Percentiles rank a stretch among this genome's conserved stretches.
These are phyloP conservation scores for Caenorhabditis afra DNA, from an alignment of 2,888 invertebrate genomes.

Conservation along the genomic window DNA sequence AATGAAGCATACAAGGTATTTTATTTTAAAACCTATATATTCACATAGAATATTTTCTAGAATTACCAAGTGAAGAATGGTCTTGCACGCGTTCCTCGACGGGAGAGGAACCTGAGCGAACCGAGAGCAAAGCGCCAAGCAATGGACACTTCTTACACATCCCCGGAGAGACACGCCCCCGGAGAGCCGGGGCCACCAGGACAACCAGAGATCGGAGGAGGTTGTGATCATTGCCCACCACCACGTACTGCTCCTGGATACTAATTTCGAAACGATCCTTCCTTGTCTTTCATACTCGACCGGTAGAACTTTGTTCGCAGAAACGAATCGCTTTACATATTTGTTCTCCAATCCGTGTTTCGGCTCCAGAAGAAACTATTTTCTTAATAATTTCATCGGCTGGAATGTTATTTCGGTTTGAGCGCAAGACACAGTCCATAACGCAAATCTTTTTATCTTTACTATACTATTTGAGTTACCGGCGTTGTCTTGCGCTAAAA, in stretches of 20 bases:
- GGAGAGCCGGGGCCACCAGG: slow-evolving; percentile 66
- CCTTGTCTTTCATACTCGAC: slow-evolving; percentile 5
- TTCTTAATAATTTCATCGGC: slow-evolving; percentile 33
- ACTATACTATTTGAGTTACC: too few relatives aligned
- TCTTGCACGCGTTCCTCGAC: slow-evolving; percentile 24
- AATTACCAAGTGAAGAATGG: slow-evolving; percentile 30
- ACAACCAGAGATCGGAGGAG: slow-evolving; percentile 61
- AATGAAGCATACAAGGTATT: slow-evolving; percentile 34
- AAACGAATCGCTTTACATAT: slow-evolving; percentile 25
- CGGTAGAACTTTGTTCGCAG: slow-evolving; percentile 28
- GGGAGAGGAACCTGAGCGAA: slow-evolving; percentile 16
- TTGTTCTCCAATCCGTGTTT: slow-evolving; percentile 19
- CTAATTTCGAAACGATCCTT: slow-evolving; percentile 9
- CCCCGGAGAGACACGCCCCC: too few relatives aligned
- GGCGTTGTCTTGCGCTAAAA: too few relatives aligned
- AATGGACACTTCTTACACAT: slow-evolving; percentile 14
- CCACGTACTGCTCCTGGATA: slow-evolving; percentile 63
- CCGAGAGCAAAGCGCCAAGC: slow-evolving; percentile 17
- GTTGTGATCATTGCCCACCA: slow-evolving; percentile 62
- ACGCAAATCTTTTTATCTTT: too few relatives aligned
- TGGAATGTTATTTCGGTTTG: too few relatives aligned
- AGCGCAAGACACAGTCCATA: too few relatives aligned
- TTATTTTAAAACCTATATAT: slow-evolving; percentile 37
- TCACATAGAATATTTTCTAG: slow-evolving; percentile 35
- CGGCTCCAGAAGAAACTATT: slow-evolving; percentile 5